Base-by-base conservation (phyloP, 2,888 invertebrate species). In the Hypena proboscidalis region DNA sequence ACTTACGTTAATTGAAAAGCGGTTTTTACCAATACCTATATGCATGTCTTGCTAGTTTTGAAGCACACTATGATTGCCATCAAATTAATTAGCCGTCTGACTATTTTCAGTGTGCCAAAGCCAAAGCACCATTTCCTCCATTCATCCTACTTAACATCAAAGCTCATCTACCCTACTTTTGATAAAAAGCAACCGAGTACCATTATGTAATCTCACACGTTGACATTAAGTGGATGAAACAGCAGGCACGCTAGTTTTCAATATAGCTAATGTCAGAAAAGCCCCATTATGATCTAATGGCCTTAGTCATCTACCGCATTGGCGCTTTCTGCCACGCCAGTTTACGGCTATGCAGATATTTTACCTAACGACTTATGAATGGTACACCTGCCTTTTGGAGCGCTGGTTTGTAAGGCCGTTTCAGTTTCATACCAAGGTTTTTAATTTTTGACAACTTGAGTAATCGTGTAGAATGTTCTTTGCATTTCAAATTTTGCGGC, bases 301-400 rank as follows among this genome's bases (percentile, higher is more conserved):
- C 66, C 77, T 81, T 72, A 83, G 84, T 84, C 80, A 82, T 77
- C 71, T 62, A 71, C 58, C 83, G 84, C 85, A 86, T 58, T 85
- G 80, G 77, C 74, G 85, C 67, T 74, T 77, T 67, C 69, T 70
- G 63, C 53, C 40, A 36, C 31, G 38, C 44, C 55, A 34, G 41
- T 57, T 62, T 62, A 59, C 58, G 47, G 58, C 57, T 65, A 61
- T 70, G 70, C 70, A 67, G 68, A 53, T 58, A 50, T 68, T 68
- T 61, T 38, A 57, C 52, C 53, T 47, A 50, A 46, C 44, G 41
- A 51, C 33, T 43, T 51, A 29, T 33, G 37, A 44, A 44, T 4
- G 33, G 44, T 38, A 37, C 44, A 44, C 35, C 44, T 47, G 22
- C 15, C 30, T 20, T 37, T 33, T 10, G 19, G 10, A 8, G 23